These are phyloP conservation scores for Heliconius eleuchia DNA, from an alignment of 1,140 invertebrate genomes.

Conservation along the genomic window DNA sequence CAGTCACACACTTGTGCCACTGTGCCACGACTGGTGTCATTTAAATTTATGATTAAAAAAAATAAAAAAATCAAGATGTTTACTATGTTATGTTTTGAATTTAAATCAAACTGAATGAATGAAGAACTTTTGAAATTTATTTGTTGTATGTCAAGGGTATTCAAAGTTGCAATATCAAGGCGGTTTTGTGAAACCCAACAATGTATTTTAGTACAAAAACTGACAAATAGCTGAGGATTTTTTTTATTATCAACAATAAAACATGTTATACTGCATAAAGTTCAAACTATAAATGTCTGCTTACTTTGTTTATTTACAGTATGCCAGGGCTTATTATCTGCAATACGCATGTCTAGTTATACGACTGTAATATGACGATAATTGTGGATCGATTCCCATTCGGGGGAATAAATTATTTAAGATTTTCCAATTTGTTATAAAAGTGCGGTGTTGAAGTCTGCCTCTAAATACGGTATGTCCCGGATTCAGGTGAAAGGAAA, in stretches of 20 bases:
- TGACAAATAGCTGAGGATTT: background rate
- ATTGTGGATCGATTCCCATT: too few relatives aligned
- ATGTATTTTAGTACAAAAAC: background rate
- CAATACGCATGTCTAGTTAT: too few relatives aligned
- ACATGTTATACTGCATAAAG: background rate
- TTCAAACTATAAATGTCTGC: background rate
- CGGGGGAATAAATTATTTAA: too few relatives aligned
- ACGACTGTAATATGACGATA: background rate
- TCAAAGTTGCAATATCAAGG: constrained; percentile 27
- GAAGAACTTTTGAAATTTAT: background rate
- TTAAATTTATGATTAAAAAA: background rate
- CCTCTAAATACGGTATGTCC: too few relatives aligned
- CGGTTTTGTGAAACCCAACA: constrained; percentile 17
- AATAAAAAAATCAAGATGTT: background rate
- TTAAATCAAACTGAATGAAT: background rate
- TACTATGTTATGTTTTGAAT: background rate
- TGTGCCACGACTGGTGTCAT: background rate
- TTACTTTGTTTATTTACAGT: background rate
- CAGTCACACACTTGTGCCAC: too few relatives aligned
- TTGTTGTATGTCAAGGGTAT: constrained; percentile 22
- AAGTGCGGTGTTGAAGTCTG: too few relatives aligned
- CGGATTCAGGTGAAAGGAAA: background rate
- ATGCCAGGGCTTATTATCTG: background rate
- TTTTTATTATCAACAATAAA: background rate
- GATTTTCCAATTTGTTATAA: too few relatives aligned